These are phyloP conservation scores for Trachelus tabidus DNA, from an alignment of 2,888 invertebrate genomes.

Conservation along the genomic window DNA sequence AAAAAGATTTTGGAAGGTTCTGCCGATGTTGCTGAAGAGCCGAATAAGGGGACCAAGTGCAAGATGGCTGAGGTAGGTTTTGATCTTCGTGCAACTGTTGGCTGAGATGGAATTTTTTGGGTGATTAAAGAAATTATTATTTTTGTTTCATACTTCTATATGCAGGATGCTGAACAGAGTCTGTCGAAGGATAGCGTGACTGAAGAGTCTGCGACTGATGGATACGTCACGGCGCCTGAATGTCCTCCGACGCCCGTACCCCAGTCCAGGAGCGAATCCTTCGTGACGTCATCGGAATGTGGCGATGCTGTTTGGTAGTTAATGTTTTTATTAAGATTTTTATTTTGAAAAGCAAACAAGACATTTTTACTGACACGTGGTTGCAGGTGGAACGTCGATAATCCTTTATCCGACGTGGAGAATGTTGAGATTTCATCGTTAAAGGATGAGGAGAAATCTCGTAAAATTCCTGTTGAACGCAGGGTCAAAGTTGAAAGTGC, in stretches of 20 bases:
- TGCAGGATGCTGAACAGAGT: neutral
- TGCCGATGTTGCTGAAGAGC: constrained; percentile 25
- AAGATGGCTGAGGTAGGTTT: neutral
- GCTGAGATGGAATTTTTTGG: neutral
- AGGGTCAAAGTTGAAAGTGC: neutral
- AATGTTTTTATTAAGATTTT: neutral
- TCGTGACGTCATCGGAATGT: constrained; percentile 76
- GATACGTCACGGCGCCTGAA: constrained; percentile 77
- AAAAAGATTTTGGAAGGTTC: constrained; percentile 45
- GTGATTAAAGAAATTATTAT: neutral
- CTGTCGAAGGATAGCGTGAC: constrained; percentile 32
- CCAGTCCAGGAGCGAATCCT: constrained; percentile 74
- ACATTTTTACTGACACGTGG: neutral
- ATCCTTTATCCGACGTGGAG: constrained; percentile 16
- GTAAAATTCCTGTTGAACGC: neutral
- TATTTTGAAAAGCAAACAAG: neutral
- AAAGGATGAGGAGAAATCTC: neutral
- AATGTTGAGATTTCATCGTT: constrained; percentile 14
- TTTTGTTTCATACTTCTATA: neutral
- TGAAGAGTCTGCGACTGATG: constrained; percentile 71
- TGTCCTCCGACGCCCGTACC: constrained; percentile 71
- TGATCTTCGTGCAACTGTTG: neutral
- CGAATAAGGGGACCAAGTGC: neutral
- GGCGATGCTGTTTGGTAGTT: constrained; percentile 63
- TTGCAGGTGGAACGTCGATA: constrained; percentile 18